phyloP scores from a whole-genome alignment of 2,797 vertebrate genomes.

The Cyprinella venusta region DNA sequence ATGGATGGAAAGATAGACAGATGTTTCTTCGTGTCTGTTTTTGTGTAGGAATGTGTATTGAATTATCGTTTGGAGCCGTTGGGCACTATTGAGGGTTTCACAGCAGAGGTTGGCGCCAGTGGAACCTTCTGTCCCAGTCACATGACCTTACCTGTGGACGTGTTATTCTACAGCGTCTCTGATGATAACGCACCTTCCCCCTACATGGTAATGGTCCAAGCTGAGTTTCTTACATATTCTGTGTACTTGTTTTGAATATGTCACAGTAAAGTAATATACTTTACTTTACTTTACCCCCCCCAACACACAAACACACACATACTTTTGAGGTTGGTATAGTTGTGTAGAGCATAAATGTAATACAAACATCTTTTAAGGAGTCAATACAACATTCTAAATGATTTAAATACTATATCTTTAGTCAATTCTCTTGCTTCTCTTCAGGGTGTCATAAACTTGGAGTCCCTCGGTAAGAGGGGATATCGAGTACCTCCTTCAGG shows the following conservation, averaged over 20 bases:
- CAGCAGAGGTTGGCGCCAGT: slow-evolving; percentile 95
- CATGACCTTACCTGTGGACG: slow-evolving; percentile 95
- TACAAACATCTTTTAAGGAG: neutral
- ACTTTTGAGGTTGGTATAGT: neutral
- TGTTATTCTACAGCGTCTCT: slow-evolving; percentile 98
- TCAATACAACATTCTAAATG: too few relatives aligned
- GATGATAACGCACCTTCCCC: slow-evolving; percentile 98
- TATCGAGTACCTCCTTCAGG: slow-evolving; percentile 99
- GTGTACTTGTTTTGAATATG: neutral
- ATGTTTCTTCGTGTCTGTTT: neutral
- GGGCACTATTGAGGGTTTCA: slow-evolving; percentile 91
- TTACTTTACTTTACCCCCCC: too few relatives aligned
- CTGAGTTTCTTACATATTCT: neutral
- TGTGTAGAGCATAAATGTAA: neutral
- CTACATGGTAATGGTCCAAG: slow-evolving; percentile 87
- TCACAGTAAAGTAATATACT: neutral
- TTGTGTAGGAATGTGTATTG: slow-evolving; percentile 91
- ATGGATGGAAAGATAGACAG: neutral
- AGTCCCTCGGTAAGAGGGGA: slow-evolving; percentile 97
- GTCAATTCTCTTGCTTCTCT: slow-evolving; percentile 8
- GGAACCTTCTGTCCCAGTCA: slow-evolving; percentile 97
- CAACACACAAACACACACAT: too few relatives aligned
- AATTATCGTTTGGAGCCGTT: slow-evolving; percentile 96
- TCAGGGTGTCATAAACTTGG: slow-evolving; percentile 98
- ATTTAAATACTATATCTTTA: neutral